Percentiles rank a stretch among this genome's conserved stretches.
These are phyloP conservation scores for Tragelaphus scriptus DNA, from an alignment of 2,113 vertebrate species.

Conservation along the genomic window DNA sequence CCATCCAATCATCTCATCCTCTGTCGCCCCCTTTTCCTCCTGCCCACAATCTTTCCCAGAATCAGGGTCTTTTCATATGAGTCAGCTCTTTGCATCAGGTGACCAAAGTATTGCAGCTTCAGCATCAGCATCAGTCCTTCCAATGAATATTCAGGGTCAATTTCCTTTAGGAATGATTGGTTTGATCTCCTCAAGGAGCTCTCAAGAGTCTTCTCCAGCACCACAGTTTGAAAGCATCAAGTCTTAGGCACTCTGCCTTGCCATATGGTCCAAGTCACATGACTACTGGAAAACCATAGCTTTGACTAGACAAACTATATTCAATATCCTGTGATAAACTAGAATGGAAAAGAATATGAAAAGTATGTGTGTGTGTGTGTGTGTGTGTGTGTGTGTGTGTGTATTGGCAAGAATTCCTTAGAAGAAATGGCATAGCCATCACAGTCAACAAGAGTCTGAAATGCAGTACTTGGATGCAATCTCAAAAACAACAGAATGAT, in stretches of 20 bases:
- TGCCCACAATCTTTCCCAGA: background rate
- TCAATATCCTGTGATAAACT: background rate
- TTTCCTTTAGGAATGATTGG: background rate
- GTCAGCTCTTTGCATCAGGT: background rate
- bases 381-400: fast-evolving
- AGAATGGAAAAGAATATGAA: background rate
- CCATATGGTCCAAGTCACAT: background rate
- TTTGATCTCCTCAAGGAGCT: background rate
- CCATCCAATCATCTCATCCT: background rate
- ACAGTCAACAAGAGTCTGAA: background rate
- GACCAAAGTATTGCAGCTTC: background rate
- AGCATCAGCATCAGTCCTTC: background rate
- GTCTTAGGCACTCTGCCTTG: background rate
- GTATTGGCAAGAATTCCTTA: background rate
- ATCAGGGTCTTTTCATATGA: background rate
- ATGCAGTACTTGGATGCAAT: no score
- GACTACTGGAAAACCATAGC: background rate
- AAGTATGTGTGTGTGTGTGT: background rate
- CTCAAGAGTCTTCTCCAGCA: background rate
- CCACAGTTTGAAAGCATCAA: background rate
- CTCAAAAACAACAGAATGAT: no score
- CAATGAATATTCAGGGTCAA: background rate
- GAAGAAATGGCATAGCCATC: background rate
- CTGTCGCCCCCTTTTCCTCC: background rate
- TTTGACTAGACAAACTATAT: background rate